Base-by-base conservation (phyloP, 2,888 invertebrate species). In the Drosophila multiciliata region DNA sequence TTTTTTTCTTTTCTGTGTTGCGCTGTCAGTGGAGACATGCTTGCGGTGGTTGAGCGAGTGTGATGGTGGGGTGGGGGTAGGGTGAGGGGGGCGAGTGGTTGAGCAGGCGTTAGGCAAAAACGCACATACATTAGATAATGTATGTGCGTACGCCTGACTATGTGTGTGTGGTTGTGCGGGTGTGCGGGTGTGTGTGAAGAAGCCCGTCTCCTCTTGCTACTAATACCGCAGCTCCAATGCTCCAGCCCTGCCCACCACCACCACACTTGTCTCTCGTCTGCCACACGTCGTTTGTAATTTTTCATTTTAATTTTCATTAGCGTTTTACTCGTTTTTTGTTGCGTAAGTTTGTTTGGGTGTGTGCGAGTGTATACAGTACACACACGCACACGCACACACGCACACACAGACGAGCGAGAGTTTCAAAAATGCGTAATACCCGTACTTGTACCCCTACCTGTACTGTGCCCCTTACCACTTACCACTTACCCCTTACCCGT, bases 281-380 rank as follows among this genome's bases (percentile, higher is more conserved):
- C 83, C 83, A 83, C 91, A 89, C 88, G 87, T 91, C 90, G 89
- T 91, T 91, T 90, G 89, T 91, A 91, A 91, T 91, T 91, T 91
- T 91, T 91, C 92, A 91, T 91, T 91, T 92, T 92, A 92, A 92
- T 92, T 91, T 91, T 90, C 92, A 92, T 92, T 92, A 91, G 91
- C 89, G 91, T 90, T 90, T 90, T 87, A 76, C 83, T 90, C 78
- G 75, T 70, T 74, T 79, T 73, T 78, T 69, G 45, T 62, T 73
- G 61, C 68, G 66, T 68, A 63, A 64, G 66, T 66, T 58, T 60
- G 67, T 49, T 66, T 61, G 42, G 54, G 64, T 61, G 42, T 59
- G 55, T 69, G 55, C 38, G 48, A 33, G 55, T 48, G 36, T 52
- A 55, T 12, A 11, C 20, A 45, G 57, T 26, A 23, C 54, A 57